These are phyloP conservation scores for Spodoptera frugiperda DNA, from an alignment of 1,140 invertebrate genomes.

Conservation along the genomic window DNA sequence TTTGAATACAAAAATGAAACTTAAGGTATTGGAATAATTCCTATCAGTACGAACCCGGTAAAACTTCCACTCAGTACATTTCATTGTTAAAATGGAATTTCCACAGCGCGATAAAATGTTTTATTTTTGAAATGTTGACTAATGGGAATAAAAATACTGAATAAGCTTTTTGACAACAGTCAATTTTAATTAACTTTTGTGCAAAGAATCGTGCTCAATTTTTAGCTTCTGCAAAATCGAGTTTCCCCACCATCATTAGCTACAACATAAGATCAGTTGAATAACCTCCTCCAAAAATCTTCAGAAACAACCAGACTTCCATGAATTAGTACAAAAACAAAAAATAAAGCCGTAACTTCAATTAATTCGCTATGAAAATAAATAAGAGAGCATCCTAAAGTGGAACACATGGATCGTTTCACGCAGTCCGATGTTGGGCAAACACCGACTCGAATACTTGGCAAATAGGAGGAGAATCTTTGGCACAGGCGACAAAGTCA, in stretches of 20 bases:
- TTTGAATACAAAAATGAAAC: no score
- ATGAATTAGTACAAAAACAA: not conserved
- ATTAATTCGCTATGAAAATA: conserved; percentile 13
- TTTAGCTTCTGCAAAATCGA: no score
- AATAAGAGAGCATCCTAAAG: conserved; percentile 10
- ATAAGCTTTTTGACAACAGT: not conserved
- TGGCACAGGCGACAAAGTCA: conserved; percentile 60
- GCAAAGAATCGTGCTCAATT: no score
- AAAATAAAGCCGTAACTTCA: not conserved
- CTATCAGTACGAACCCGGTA: not conserved
- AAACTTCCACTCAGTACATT: not conserved
- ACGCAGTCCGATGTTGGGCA: conserved; percentile 46
- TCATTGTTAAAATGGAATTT: not conserved
- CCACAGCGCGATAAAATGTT: not conserved
- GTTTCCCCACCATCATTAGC: no score
- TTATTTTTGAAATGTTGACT: no score
- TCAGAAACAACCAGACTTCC: not conserved
- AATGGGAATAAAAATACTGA: no score
- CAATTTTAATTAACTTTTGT: not conserved
- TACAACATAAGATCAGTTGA: no score
- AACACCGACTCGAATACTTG: conserved; percentile 56
- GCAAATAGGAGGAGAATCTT: conserved; percentile 57
- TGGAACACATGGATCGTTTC: conserved; percentile 37
- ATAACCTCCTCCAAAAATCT: not conserved
- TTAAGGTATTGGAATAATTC: not conserved